Conservation (phyloP, 2,888 invertebrate species). For the Caenorhabditis uteleia region DNA sequence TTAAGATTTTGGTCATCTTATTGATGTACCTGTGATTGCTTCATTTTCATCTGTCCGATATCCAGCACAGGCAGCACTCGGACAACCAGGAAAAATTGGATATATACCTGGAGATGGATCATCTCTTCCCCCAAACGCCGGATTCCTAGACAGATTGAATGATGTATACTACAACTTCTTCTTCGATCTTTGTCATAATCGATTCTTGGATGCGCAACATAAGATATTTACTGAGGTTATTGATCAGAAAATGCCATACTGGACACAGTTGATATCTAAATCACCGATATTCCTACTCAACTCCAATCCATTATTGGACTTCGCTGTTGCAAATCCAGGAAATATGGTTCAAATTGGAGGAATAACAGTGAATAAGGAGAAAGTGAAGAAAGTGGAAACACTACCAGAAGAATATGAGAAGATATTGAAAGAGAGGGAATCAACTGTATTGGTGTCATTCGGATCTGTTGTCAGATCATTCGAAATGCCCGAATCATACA, state of each 20-base stretch:
- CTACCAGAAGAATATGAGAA: constrained; percentile 18
- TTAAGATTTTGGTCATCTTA: constrained; percentile 20
- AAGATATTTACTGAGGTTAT: not conserved
- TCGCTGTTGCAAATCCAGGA: constrained; percentile 5
- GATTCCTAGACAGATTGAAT: constrained; percentile 9
- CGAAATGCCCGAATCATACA: constrained; percentile 31
- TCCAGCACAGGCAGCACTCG: constrained; percentile 11
- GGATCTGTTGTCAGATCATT: constrained; percentile 24
- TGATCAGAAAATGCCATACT: constrained; percentile 5
- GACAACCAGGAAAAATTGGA: constrained; percentile 7
- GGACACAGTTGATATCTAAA: constrained; percentile 11
- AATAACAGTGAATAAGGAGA: constrained; percentile 2
- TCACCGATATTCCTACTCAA: constrained; percentile 14
- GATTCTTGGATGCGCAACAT: not conserved
- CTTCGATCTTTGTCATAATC: not conserved
- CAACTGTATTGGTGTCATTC: constrained; percentile 31
- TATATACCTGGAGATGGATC: constrained; percentile 14
- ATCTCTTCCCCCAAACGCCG: not conserved
- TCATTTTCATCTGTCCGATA: constrained; percentile 1
- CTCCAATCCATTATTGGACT: constrained; percentile 12
- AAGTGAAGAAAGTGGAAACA: not conserved
- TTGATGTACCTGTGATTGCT: not conserved
- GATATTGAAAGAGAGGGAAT: constrained; percentile 13
- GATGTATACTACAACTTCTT: constrained; percentile 9
- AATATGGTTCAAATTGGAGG: constrained; percentile 15